Percentiles rank a stretch among this genome's conserved stretches.
Evolutionary conservation across 2,113 vertebrate species (phyloP).

Genomic region (Scomber japonicus): DNA sequence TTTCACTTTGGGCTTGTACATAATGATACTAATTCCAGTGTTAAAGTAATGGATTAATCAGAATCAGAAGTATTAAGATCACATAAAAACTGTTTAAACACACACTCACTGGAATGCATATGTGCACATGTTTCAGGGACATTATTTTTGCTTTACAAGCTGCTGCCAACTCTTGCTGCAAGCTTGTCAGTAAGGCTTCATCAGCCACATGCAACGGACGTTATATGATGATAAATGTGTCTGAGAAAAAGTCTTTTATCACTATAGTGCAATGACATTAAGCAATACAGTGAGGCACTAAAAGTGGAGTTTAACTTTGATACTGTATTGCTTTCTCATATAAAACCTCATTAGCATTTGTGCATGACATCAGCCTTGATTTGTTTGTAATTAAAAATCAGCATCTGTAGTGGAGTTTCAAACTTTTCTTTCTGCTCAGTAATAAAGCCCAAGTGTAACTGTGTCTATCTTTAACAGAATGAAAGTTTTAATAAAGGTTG

Average conservation of each 20-base stretch:
- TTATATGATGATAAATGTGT: neutral
- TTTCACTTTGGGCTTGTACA: neutral
- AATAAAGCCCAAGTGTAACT: neutral
- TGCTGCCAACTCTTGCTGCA: neutral
- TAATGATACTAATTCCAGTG: neutral
- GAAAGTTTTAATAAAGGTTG: slow-evolving; percentile 26
- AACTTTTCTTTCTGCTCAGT: neutral
- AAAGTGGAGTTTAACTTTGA: neutral
- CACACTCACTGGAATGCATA: neutral
- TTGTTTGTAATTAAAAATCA: slow-evolving; percentile 24
- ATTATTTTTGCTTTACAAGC: neutral
- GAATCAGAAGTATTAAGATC: neutral
- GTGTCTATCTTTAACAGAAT: neutral
- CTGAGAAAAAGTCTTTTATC: neutral
- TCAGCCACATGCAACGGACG: neutral
- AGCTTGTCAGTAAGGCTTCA: neutral
- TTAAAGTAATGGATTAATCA: neutral
- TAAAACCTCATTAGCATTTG: slow-evolving; percentile 19
- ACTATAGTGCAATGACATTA: neutral
- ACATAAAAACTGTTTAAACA: too few species aligned
- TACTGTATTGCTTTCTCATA: neutral
- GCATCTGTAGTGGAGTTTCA: neutral
- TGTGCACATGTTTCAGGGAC: neutral
- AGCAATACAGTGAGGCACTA: neutral
- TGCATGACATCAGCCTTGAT: neutral